Conservation (phyloP, 2,113 vertebrate genomes). For the Lynx canadensis region DNA sequence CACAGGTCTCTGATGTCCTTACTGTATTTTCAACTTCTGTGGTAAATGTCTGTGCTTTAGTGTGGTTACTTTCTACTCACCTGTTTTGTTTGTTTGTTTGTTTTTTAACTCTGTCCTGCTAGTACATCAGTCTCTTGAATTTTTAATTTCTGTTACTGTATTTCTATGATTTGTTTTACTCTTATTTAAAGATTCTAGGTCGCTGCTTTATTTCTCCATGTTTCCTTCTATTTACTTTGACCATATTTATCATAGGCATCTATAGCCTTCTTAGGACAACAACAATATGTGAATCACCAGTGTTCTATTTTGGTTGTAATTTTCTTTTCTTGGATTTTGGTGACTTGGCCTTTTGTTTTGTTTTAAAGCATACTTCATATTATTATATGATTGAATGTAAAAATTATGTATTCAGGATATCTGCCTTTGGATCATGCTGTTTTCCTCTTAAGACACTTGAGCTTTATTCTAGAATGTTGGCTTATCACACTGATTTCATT, state of each 20-base stretch:
- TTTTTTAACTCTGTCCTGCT: background rate
- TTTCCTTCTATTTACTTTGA: background rate
- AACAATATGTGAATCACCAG: background rate
- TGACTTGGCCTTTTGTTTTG: background rate
- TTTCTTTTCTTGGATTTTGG: constrained; percentile 23
- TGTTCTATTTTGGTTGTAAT: background rate
- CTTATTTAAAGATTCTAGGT: background rate
- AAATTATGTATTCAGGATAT: background rate
- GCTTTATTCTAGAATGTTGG: constrained; percentile 39
- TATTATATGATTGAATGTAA: background rate
- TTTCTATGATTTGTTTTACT: background rate
- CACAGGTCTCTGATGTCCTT: background rate
- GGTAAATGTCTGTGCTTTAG: background rate
- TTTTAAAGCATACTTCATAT: background rate
- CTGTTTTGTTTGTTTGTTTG: background rate
- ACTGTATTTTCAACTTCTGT: background rate
- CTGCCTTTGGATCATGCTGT: background rate
- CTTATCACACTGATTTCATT: background rate
- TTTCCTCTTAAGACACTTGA: background rate
- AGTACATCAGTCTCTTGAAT: constrained; percentile 4
- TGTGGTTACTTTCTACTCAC: background rate
- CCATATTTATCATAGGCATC: background rate
- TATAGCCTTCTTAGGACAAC: background rate
- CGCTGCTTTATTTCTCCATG: background rate
- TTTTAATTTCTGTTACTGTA: background rate